These are phyloP conservation scores for Drosophila prostipennis DNA, from an alignment of 2,888 invertebrate species.

Conservation along the genomic window DNA sequence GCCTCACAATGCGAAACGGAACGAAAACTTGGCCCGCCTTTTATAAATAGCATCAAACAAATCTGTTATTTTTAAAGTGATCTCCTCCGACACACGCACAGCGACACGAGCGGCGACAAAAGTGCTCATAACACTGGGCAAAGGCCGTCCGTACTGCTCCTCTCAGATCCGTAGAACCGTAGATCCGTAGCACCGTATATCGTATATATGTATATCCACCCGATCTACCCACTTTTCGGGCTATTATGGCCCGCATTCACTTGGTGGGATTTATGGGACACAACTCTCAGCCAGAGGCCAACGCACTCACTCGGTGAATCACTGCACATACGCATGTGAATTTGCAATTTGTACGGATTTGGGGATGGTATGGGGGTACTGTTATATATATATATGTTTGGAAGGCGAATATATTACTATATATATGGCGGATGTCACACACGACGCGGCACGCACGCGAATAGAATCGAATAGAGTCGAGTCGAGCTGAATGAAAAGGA, in stretches of 20 bases:
- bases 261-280: conserved; percentile 17
- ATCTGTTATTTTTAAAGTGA: conserved; percentile 79
- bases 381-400: conserved; percentile 9
- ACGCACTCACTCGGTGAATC: conserved; percentile 72
- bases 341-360: conserved; percentile 16
- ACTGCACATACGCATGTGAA: conserved; percentile 42
- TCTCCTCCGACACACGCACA: conserved; percentile 55
- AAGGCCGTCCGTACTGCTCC: conserved; percentile 21
- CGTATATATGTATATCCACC: neutral
- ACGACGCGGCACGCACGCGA: conserved; percentile 36
- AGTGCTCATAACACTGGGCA: conserved; percentile 49
- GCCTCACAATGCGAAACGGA: conserved; percentile 44
- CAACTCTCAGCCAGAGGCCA: conserved; percentile 53
- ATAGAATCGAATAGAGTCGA: neutral
- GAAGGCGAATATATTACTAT: conserved; percentile 22
- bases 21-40: conserved; percentile 74
- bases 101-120: conserved; percentile 57
- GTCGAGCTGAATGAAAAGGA: conserved; percentile 51
- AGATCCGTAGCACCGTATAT: neutral
- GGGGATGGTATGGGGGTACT: neutral
- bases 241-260: conserved; percentile 24
- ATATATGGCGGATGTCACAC: conserved; percentile 50
- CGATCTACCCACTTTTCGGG: conserved; percentile 18
- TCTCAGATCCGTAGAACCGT: neutral
- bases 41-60: conserved; percentile 78